These are phyloP conservation scores for Trichonephila clavipes DNA, from an alignment of 1,140 invertebrate species.

Conservation along the genomic window DNA sequence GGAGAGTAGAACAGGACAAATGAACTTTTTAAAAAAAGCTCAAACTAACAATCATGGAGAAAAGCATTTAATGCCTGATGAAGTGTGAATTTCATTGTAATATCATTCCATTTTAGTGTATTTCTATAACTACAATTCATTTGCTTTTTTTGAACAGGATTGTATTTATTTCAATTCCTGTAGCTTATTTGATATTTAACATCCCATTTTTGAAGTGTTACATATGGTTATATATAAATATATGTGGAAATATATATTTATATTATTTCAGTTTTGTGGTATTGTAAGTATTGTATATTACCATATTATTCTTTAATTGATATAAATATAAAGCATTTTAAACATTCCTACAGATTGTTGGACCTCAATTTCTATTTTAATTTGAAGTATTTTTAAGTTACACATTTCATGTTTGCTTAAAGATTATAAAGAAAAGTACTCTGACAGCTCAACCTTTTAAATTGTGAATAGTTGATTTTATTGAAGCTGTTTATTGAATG, in stretches of 20 bases:
- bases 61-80: conserved; percentile 73
- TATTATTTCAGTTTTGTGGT: not conserved
- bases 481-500: not conserved
- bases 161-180: conserved; percentile 30
- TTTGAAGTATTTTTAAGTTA: conserved; percentile 1
- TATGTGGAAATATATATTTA: not conserved
- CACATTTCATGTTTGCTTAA: not conserved
- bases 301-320: not conserved
- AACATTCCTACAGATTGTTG: not conserved
- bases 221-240: conserved; percentile 9
- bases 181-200: conserved; percentile 40
- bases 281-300: conserved; percentile 21
- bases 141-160: not conserved
- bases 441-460: not conserved
- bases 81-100: conserved; percentile 65
- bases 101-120: conserved; percentile 46
- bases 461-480: not conserved
- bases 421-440: not conserved
- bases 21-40: conserved; percentile 72
- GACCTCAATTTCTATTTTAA: not conserved
- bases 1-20: conserved; percentile 74
- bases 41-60: conserved; percentile 74
- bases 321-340: not conserved
- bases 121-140: conserved; percentile 28
- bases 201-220: conserved; percentile 11